Evolutionary conservation across 2,797 vertebrate genomes (phyloP).

Genomic region (Darevskia mixta): DNA sequence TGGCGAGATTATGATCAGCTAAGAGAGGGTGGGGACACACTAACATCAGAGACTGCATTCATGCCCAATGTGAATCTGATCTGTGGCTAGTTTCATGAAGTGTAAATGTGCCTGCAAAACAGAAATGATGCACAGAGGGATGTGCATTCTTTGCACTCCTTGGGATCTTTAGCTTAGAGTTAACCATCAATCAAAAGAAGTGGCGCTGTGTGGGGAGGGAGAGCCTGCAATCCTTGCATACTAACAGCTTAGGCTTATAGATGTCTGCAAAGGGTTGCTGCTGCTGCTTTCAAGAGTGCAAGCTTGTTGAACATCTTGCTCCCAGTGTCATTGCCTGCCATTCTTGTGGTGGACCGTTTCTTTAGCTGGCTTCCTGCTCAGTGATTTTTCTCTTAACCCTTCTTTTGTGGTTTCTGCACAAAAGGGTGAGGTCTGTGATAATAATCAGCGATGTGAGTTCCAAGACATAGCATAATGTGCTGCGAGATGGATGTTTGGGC

Average conservation of each 20-base stretch:
- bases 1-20: not conserved
- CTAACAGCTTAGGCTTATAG: not conserved
- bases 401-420: not conserved
- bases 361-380: not conserved
- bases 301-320: not conserved
- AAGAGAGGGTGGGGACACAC: not conserved
- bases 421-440: not conserved
- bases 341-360: not conserved
- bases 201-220: not conserved
- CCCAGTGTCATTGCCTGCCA: not conserved
- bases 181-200: not conserved
- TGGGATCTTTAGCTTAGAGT: not conserved
- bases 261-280: not conserved
- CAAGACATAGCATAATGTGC: not conserved
- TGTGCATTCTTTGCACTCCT: not conserved
- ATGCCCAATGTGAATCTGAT: not conserved
- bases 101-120: not conserved
- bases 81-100: conserved; percentile 2
- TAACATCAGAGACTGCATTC: not conserved
- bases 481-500: not conserved
- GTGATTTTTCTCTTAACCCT: not conserved
- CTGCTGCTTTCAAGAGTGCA: not conserved
- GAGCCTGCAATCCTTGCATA: not conserved
- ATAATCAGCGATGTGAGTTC: not conserved
- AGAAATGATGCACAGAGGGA: not conserved